A percentile compares a stretch with the other conserved stretches of the same genome.
Conservation (phyloP, 2,113 vertebrate genomes). For the Serranochromis macrocephalus region DNA sequence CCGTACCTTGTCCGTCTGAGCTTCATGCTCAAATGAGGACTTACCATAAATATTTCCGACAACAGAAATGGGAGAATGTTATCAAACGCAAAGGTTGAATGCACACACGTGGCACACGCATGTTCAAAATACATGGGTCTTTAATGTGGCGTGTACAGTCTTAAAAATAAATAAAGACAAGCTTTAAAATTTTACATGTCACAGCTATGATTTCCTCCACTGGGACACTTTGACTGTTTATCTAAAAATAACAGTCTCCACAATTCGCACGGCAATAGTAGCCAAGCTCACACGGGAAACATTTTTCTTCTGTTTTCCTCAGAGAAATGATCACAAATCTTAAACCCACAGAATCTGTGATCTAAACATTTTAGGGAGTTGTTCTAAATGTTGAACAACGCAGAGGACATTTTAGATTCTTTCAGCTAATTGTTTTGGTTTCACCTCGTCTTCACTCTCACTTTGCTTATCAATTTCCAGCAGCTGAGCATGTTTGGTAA, state of each 20-base stretch:
- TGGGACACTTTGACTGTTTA: neutral
- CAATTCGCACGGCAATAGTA: neutral
- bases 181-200: neutral
- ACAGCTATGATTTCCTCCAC: neutral
- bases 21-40: constrained; percentile 51
- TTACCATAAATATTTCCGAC: constrained; percentile 53
- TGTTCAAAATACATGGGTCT: neutral
- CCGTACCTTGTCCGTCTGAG: constrained; percentile 37
- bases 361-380: neutral
- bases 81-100: constrained; percentile 33
- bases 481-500: neutral
- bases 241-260: neutral
- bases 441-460: neutral
- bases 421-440: neutral
- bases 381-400: neutral
- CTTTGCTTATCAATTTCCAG: neutral
- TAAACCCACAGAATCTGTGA: neutral
- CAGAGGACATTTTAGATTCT: neutral
- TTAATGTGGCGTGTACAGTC: neutral
- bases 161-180: neutral
- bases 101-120: constrained; percentile 6
- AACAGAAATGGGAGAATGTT: constrained; percentile 47
- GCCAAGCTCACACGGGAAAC: neutral
- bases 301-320: neutral
- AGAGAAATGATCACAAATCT: neutral